A percentile compares a stretch with the other conserved stretches of the same genome.
These are phyloP conservation scores for Zhuqinia jingwanae DNA, from an alignment of 2,888 invertebrate species.

Conservation along the genomic window DNA sequence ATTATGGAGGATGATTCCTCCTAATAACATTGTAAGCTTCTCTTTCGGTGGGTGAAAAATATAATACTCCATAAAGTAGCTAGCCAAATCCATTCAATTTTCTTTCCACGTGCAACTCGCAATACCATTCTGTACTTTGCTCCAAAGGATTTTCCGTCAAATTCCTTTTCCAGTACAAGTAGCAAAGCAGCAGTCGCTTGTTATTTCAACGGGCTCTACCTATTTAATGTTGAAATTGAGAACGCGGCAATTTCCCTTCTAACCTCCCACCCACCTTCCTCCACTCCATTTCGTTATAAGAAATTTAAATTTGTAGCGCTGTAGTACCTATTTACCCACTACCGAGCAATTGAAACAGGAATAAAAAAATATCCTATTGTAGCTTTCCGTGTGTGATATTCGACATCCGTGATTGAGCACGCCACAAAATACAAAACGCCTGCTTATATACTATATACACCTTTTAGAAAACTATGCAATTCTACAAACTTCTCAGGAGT, in stretches of 20 bases:
- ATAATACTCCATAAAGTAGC: neutral
- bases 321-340: neutral
- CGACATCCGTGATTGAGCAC: constrained; percentile 62
- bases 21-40: neutral
- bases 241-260: constrained; percentile 30
- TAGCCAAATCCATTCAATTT: constrained; percentile 28
- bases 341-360: neutral
- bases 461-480: neutral
- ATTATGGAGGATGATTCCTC: neutral
- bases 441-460: no score
- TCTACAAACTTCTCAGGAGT: constrained; percentile 3
- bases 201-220: neutral
- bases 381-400: constrained; percentile 21
- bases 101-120: neutral
- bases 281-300: constrained; percentile 6
- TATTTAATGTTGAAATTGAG: constrained; percentile 36
- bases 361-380: neutral
- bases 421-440: neutral
- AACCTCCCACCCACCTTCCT: constrained; percentile 29
- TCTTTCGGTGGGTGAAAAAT: neutral
- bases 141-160: constrained; percentile 23
- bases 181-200: neutral
- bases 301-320: constrained; percentile 16
- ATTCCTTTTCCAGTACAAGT: neutral
- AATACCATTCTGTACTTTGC: constrained; percentile 50